Conservation (phyloP, 1,140 invertebrate genomes). For the Sarcophaga bullata region DNA sequence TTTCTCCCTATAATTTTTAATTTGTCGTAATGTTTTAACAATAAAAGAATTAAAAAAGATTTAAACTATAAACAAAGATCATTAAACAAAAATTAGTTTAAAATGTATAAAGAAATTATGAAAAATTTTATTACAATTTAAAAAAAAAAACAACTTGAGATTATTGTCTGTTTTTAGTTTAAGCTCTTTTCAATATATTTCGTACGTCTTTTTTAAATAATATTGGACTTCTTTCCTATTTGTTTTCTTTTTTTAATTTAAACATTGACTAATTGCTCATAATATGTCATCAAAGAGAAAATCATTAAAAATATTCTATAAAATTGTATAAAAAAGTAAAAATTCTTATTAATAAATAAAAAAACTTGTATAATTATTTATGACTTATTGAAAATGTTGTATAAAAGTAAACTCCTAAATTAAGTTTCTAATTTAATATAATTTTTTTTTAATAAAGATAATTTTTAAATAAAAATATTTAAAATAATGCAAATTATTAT, state of each 20-base stretch:
- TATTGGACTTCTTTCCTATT: background rate
- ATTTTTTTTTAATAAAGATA: slow-evolving; percentile 32
- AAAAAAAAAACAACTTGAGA: background rate
- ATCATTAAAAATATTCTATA: slow-evolving; percentile 10
- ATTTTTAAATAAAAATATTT: slow-evolving; percentile 29
- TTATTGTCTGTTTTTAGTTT: slow-evolving; percentile 9
- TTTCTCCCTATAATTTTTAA: background rate
- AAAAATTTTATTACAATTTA: background rate
- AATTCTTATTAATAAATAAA: background rate
- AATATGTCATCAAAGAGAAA: background rate
- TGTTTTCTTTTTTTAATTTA: slow-evolving; percentile 2
- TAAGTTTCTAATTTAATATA: slow-evolving; percentile 38
- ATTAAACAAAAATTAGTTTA: background rate
- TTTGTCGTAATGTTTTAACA: too few relatives aligned
- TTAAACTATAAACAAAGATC: background rate
- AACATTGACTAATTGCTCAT: background rate
- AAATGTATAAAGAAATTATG: background rate
- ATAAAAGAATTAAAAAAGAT: background rate
- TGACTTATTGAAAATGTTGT: slow-evolving; percentile 34
- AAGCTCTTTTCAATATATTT: background rate
- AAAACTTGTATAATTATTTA: slow-evolving; percentile 32
- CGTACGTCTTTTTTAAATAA: background rate
- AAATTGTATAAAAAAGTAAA: slow-evolving; percentile 18
- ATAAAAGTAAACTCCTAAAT: slow-evolving; percentile 39
- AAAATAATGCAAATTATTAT: background rate